phyloP scores from a whole-genome alignment of 92 coral and sea anemone genomes.

The Chrysogorgia sp. region DNA sequence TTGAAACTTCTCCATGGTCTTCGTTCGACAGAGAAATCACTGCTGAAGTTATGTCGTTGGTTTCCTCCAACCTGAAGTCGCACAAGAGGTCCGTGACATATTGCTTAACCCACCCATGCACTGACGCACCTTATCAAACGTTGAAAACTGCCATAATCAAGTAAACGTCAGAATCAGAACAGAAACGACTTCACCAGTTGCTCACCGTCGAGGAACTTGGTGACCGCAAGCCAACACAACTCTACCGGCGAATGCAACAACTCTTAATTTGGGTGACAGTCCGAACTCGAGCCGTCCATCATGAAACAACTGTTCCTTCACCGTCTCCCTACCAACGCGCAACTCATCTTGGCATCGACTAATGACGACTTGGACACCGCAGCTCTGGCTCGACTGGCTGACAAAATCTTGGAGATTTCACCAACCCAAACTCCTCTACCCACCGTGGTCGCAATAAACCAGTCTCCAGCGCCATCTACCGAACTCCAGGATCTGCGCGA shows the following conservation, averaged over 20 bases:
- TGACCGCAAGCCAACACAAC: conserved; percentile 11
- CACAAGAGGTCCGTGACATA: background rate
- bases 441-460: background rate
- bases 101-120: background rate
- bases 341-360: too few species aligned
- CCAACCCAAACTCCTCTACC: background rate
- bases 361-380: too few species aligned
- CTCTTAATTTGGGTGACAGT: conserved; percentile 15
- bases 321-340: background rate
- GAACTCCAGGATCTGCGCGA: background rate
- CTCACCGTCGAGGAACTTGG: conserved; percentile 5
- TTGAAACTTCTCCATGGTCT: too few species aligned
- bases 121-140: background rate
- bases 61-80: background rate
- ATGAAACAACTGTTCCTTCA: background rate
- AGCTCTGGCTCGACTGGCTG: too few species aligned
- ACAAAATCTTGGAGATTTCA: background rate
- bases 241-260: conserved; percentile 5
- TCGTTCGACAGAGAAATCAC: too few species aligned
- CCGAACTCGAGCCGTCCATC: background rate
- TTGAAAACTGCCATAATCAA: background rate
- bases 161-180: background rate
- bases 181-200: background rate
- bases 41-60: background rate
- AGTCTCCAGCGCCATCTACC: background rate